Percentiles rank a stretch among this genome's conserved stretches.
Conservation (phyloP, 2,797 vertebrate genomes). For the Lacerta viridis region DNA sequence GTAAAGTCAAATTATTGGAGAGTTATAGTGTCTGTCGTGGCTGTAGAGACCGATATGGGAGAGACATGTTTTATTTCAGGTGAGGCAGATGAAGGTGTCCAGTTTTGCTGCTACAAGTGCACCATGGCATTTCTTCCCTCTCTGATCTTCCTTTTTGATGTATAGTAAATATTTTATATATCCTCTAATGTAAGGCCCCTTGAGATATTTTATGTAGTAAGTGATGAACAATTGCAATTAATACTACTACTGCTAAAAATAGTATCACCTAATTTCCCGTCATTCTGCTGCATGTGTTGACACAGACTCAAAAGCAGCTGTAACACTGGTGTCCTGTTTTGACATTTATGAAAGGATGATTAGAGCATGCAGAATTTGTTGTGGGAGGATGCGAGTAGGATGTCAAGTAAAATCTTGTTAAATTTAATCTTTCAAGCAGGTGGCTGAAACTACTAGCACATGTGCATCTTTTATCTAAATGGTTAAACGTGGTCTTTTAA, state of each 20-base stretch:
- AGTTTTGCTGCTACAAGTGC: no score
- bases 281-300: background rate
- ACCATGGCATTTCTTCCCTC: no score
- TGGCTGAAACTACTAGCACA: conserved; percentile 60
- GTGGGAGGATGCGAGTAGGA: conserved; percentile 64
- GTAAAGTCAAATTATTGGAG: no score
- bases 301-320: conserved; percentile 26
- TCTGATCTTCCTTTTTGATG: no score
- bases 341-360: conserved; percentile 67
- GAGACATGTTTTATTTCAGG: no score
- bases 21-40: no score
- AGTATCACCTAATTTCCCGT: background rate
- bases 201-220: no score
- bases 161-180: no score
- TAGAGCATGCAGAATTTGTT: conserved; percentile 61
- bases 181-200: no score
- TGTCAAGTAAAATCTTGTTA: conserved; percentile 74
- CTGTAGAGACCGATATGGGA: no score
- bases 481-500: conserved; percentile 56
- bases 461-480: conserved; percentile 42
- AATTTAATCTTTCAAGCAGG: conserved; percentile 70
- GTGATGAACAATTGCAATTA: background rate
- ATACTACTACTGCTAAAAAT: no score
- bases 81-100: no score
- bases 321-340: conserved; percentile 67